Conservation (phyloP, 2,888 invertebrate species). For the Polietes domitor region DNA sequence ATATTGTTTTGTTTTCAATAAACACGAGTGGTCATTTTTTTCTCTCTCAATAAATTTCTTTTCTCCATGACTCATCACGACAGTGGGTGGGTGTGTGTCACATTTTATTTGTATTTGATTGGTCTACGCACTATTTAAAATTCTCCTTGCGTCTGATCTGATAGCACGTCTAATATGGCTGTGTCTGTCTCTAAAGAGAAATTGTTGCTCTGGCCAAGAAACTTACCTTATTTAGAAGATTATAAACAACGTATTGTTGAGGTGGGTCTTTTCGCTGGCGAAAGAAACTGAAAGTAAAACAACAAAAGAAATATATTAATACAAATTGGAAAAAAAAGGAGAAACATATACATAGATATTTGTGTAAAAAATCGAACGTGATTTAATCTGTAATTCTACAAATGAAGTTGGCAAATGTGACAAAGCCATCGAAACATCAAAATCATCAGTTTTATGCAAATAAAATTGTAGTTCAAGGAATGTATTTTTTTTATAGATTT, state of each 20-base stretch:
- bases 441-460: neutral
- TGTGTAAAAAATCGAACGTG: conserved; percentile 17
- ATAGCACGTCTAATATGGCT: neutral
- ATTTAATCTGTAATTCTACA: conserved; percentile 2
- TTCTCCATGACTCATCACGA: conserved; percentile 38
- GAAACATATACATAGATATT: conserved; percentile 13
- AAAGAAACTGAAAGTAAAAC: conserved; percentile 64
- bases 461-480: neutral
- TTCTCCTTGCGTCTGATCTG: conserved; percentile 43
- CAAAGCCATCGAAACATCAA: neutral
- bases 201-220: conserved; percentile 16
- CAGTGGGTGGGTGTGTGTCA: conserved; percentile 16
- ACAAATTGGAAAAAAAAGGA: conserved; percentile 1
- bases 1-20: too few relatives aligned
- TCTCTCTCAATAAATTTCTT: conserved; percentile 9
- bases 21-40: neutral
- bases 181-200: conserved; percentile 46
- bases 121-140: conserved; percentile 30
- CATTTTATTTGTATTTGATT: neutral
- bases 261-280: conserved; percentile 51
- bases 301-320: conserved; percentile 34
- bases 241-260: conserved; percentile 51
- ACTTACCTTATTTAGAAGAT: conserved; percentile 54
- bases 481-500: neutral
- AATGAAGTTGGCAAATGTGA: neutral